Conservation (phyloP, 2,113 vertebrate species). For the Atrichornis clamosus region DNA sequence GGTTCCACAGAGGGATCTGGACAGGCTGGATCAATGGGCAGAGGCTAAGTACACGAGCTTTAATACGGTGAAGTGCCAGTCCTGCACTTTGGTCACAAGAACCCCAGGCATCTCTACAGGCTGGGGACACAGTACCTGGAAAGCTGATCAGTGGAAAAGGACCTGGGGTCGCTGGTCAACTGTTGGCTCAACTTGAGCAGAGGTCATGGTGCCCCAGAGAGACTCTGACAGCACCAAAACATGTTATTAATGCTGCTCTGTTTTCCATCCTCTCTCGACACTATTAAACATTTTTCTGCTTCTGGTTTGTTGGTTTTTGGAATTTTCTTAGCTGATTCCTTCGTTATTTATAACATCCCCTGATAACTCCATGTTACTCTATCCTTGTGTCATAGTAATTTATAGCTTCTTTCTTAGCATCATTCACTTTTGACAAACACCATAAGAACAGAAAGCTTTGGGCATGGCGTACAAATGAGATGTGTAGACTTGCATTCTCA, state of each 20-base stretch:
- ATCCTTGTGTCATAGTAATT: not conserved
- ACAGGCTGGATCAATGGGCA: not conserved
- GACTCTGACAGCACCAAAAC: not conserved
- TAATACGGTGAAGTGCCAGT: not conserved
- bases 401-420: not conserved
- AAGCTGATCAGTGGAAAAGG: fast-evolving
- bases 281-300: not conserved
- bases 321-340: not conserved
- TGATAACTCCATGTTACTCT: not conserved
- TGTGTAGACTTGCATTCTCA: not conserved
- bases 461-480: fast-evolving
- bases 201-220: not conserved
- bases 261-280: not conserved
- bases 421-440: not conserved
- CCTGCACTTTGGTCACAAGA: not conserved
- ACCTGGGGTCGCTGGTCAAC: not conserved
- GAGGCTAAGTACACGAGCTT: not conserved
- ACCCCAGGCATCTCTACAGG: fast-evolving
- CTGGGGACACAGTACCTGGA: not conserved
- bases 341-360: not conserved
- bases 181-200: fast-evolving
- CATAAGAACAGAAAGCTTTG: not conserved
- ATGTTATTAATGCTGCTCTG: not conserved
- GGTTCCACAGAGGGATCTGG: not conserved
- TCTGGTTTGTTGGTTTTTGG: not conserved